These are phyloP conservation scores for Scolopax mira DNA, from an alignment of 2,113 vertebrate species.

Conservation along the genomic window DNA sequence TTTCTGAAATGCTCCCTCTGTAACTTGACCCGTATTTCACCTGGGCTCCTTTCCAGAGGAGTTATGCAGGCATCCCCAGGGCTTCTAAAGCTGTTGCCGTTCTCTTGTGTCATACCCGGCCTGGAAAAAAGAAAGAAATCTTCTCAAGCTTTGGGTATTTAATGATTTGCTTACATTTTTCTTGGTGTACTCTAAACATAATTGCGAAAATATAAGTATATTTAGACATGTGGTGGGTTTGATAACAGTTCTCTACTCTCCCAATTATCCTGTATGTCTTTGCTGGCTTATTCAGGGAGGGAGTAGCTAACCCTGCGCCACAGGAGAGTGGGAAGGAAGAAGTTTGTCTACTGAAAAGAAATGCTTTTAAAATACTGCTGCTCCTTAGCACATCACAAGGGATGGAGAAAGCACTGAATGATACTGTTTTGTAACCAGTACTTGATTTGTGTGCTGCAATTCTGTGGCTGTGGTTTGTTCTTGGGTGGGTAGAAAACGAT, in stretches of 20 bases:
- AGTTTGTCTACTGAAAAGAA: neutral
- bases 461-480: neutral
- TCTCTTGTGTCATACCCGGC: neutral
- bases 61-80: neutral
- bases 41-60: neutral
- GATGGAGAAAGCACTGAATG: neutral
- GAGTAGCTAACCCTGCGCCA: neutral
- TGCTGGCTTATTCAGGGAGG: neutral
- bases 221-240: neutral
- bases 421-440: neutral
- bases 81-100: neutral
- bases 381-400: neutral
- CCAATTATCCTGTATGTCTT: accelerated
- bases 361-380: accelerated
- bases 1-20: neutral
- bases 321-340: neutral
- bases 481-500: neutral
- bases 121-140: neutral
- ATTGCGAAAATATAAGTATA: neutral
- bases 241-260: neutral
- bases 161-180: neutral
- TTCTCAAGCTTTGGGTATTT: neutral
- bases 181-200: neutral
- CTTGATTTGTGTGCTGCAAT: neutral
- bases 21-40: neutral